A percentile compares a stretch with the other conserved stretches of the same genome.
These are phyloP conservation scores for Centruroides sculpturatus DNA, from an alignment of 1,140 invertebrate species.

Conservation along the genomic window DNA sequence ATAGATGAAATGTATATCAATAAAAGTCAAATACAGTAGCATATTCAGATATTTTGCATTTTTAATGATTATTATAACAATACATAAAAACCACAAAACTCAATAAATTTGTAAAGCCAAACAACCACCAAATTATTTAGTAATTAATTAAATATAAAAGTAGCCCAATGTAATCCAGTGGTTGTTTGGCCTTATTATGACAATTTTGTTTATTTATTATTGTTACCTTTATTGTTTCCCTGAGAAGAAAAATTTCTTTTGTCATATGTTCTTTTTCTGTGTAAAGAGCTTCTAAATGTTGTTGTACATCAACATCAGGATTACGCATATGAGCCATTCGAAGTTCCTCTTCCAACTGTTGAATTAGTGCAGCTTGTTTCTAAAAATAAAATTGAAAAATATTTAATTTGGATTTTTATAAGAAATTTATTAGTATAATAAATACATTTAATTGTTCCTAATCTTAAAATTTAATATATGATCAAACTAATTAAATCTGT, in stretches of 20 bases:
- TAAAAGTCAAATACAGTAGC: too few species aligned
- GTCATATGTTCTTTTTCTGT: constrained; percentile 88
- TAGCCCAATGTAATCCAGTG: neutral
- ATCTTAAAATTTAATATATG: too few species aligned
- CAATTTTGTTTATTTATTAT: neutral
- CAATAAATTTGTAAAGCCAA: neutral
- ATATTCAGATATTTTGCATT: too few species aligned
- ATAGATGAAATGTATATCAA: too few species aligned
- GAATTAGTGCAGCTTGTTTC: constrained; percentile 91
- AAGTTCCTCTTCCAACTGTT: constrained; percentile 80
- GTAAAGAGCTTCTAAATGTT: constrained; percentile 80
- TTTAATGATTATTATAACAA: too few species aligned
- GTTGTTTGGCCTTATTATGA: neutral
- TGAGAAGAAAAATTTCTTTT: constrained; percentile 83
- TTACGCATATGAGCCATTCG: constrained; percentile 55
- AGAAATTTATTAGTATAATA: too few species aligned
- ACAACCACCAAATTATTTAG: neutral
- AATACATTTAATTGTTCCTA: too few species aligned
- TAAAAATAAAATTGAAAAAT: constrained; percentile 31
- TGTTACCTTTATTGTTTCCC: constrained; percentile 80
- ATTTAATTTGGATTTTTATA: neutral
- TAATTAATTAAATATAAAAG: neutral
- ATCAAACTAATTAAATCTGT: too few species aligned
- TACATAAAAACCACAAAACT: too few species aligned
- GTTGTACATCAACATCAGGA: constrained; percentile 73